Base-by-base conservation (phyloP, 2,888 invertebrate species). In the Pseudoips prasinana region DNA sequence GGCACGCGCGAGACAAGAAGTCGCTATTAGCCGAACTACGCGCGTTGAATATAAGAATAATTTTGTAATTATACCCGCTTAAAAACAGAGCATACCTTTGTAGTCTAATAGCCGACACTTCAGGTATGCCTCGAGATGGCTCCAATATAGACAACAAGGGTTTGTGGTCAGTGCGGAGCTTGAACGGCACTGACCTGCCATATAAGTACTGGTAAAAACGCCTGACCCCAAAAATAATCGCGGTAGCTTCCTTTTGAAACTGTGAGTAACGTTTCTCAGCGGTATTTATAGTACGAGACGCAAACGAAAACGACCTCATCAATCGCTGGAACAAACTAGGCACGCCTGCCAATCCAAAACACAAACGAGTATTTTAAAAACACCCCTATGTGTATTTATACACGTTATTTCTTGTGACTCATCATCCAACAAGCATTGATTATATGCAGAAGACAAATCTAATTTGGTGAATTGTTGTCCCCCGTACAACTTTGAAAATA, bases 401-500 rank as follows among this genome's bases (percentile, higher is more conserved):
- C 39, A 37, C 4, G 46, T 46, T 1, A 39, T 3, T 1, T 9
- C 28, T 17, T 41, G 39, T 3, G 41, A 41, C 7, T 39, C 25
- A 1, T 41, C 35, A 24, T 34, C 29, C 8, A 48, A 11, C 1
- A 39, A 2, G 24, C 33, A 29, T 14, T 44, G 40, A n/a, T 27
- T 29, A n/a, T 33, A 42, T 1, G 48, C 41, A 30, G 30, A 31
- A 6, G 40, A 43, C 1, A 49, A 28, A 17, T 46, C 40, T 5
- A 49, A 5, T 31, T 45, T 45, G 7, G 25, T 24, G 22, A 41
- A 49, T 10, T 40, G 33, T 3, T 38, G 30, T 0, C 45, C 50
- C 0, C 46, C 47, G 7, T 47, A 29, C 1, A 54, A n/a, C 9
- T 30, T 48, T 1, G 50, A 22, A 39, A 50, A 48, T 10, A 50